These are phyloP conservation scores for Neelides sp. DNA, from an alignment of 1,140 invertebrate genomes.

Conservation along the genomic window DNA sequence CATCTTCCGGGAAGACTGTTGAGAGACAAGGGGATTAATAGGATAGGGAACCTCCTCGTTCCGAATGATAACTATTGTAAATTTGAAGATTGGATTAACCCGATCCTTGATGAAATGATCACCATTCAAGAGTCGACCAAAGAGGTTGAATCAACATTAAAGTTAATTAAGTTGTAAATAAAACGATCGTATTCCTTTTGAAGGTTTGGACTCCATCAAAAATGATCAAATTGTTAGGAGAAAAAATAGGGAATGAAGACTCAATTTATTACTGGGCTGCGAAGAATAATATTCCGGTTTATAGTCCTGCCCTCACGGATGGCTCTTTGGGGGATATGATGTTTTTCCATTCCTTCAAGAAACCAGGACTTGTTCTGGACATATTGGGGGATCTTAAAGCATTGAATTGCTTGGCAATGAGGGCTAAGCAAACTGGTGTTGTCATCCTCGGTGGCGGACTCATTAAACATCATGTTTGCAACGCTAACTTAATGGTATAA, in stretches of 20 bases:
- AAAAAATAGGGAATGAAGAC: slow-evolving; percentile 76
- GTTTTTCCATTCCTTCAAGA: slow-evolving; percentile 92
- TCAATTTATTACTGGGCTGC: slow-evolving; percentile 98
- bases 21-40: slow-evolving; percentile 79
- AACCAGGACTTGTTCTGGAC: slow-evolving; percentile 83
- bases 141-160: too few relatives aligned
- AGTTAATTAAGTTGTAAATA: neutral
- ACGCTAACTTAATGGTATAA: slow-evolving; percentile 84
- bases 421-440: slow-evolving; percentile 84
- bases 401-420: slow-evolving; percentile 89
- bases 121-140: slow-evolving; percentile 67
- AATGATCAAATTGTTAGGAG: slow-evolving; percentile 67
- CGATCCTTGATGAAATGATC: slow-evolving; percentile 81
- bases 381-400: slow-evolving; percentile 80
- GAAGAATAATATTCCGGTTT: slow-evolving; percentile 95
- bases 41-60: slow-evolving; percentile 93
- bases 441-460: slow-evolving; percentile 93
- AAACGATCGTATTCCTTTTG: slow-evolving; percentile 38
- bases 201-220: slow-evolving; percentile 85
- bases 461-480: slow-evolving; percentile 98
- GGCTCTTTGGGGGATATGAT: slow-evolving; percentile 99
- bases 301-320: slow-evolving; percentile 95
- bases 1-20: slow-evolving; percentile 62
- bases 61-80: slow-evolving; percentile 98
- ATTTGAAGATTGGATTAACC: slow-evolving; percentile 97